A percentile compares a stretch with the other conserved stretches of the same genome.
phyloP scores from a whole-genome alignment of 2,888 invertebrate genomes.

The Eumacrocentrus americanus region DNA sequence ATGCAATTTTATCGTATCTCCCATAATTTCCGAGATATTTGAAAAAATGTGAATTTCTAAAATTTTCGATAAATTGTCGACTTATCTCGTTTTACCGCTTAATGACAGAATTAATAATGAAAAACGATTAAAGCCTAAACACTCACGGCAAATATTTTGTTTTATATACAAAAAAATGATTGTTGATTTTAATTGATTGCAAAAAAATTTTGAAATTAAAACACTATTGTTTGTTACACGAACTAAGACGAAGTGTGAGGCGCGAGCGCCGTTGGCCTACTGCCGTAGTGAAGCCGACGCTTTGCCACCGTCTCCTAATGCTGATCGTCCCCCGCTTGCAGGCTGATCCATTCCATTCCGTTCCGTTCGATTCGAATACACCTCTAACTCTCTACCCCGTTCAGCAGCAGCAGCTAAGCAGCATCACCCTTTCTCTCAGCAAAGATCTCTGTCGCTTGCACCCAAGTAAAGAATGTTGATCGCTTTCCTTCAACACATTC shows the following conservation, averaged over 20 bases:
- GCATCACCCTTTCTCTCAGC: neutral
- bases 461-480: constrained; percentile 18
- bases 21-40: no score
- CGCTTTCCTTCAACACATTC: constrained; percentile 21
- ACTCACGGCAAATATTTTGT: no score
- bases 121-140: no score
- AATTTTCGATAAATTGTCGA: no score
- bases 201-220: neutral
- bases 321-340: constrained; percentile 27
- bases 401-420: neutral
- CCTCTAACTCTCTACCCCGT: neutral
- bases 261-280: constrained; percentile 60
- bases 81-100: no score
- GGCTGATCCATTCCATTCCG: constrained; percentile 32
- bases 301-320: constrained; percentile 31
- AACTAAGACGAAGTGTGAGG: constrained; percentile 42
- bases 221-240: constrained; percentile 9
- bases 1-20: no score
- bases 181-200: neutral
- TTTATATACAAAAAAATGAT: no score
- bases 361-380: constrained; percentile 26
- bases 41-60: no score
- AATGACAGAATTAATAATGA: no score
- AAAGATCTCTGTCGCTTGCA: neutral
- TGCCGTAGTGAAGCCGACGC: constrained; percentile 42